Conservation (phyloP, 2,797 vertebrate genomes). For the Mareca strepera region DNA sequence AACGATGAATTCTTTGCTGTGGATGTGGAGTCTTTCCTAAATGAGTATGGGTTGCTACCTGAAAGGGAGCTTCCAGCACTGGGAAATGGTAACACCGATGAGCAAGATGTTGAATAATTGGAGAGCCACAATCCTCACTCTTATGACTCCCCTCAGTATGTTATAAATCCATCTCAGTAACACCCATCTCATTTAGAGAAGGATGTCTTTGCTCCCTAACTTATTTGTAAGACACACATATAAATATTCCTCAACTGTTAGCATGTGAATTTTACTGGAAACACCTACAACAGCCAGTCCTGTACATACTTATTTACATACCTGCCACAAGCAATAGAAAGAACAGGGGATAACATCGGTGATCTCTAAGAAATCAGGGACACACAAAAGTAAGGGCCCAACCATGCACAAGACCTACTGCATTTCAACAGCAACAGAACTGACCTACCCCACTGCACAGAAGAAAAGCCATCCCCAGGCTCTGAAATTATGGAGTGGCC, state of each 20-base stretch:
- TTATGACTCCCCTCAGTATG: background rate
- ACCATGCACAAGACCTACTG: background rate
- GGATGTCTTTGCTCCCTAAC: background rate
- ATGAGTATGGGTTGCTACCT: conserved; percentile 93
- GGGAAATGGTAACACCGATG: conserved; percentile 79
- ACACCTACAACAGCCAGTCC: background rate
- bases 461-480: background rate
- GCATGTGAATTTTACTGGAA: background rate
- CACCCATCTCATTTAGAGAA: conserved; percentile 61
- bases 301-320: background rate
- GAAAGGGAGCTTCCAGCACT: conserved; percentile 83
- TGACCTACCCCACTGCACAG: background rate
- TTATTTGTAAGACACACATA: background rate
- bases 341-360: background rate
- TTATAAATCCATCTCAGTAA: conserved; percentile 10
- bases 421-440: background rate
- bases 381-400: background rate
- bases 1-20: conserved; percentile 92
- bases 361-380: background rate
- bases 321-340: background rate
- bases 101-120: conserved; percentile 78
- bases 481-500: background rate
- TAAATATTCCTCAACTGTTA: conserved; percentile 20
- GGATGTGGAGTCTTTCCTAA: conserved; percentile 95
- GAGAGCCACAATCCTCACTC: background rate